A percentile compares a stretch with the other conserved stretches of the same genome.
Conservation (phyloP, 2,797 vertebrate genomes). For the Diplodus sargus region DNA sequence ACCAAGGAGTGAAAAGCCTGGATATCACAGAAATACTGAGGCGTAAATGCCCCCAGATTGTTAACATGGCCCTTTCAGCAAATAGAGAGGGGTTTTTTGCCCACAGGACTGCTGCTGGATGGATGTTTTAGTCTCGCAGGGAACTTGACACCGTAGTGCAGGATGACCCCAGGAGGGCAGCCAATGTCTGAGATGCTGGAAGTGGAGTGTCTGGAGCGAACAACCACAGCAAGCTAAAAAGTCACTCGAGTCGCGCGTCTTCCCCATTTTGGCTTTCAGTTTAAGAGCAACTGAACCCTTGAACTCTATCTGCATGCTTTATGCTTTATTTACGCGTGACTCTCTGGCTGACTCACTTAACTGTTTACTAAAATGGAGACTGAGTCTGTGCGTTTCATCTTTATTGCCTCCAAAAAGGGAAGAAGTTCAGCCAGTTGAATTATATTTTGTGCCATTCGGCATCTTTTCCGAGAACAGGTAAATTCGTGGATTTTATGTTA, state of each 20-base stretch:
- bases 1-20: conserved; percentile 36
- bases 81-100: conserved; percentile 42
- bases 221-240: conserved; percentile 26
- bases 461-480: conserved; percentile 51
- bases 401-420: conserved; percentile 29
- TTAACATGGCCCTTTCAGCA: conserved; percentile 57
- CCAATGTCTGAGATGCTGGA: conserved; percentile 59
- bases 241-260: conserved; percentile 43
- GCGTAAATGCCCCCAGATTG: conserved; percentile 57
- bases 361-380: conserved; percentile 25
- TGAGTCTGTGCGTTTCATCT: conserved; percentile 15
- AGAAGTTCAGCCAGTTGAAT: conserved; percentile 10
- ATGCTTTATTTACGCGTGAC: conserved; percentile 47
- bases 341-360: conserved; percentile 42
- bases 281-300: conserved; percentile 44
- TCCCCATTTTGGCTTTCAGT: conserved; percentile 36
- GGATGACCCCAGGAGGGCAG: conserved; percentile 48
- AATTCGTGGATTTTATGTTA: conserved; percentile 56
- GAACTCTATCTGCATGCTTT: conserved; percentile 46
- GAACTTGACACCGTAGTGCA: conserved; percentile 64
- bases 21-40: conserved; percentile 47
- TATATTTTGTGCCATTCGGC: conserved; percentile 27
- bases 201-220: conserved; percentile 46
- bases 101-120: conserved; percentile 44
- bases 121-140: conserved; percentile 59